Percentiles rank a stretch among this genome's conserved stretches.
These are phyloP conservation scores for Linepithema humile DNA, from an alignment of 1,140 invertebrate species.

Conservation along the genomic window DNA sequence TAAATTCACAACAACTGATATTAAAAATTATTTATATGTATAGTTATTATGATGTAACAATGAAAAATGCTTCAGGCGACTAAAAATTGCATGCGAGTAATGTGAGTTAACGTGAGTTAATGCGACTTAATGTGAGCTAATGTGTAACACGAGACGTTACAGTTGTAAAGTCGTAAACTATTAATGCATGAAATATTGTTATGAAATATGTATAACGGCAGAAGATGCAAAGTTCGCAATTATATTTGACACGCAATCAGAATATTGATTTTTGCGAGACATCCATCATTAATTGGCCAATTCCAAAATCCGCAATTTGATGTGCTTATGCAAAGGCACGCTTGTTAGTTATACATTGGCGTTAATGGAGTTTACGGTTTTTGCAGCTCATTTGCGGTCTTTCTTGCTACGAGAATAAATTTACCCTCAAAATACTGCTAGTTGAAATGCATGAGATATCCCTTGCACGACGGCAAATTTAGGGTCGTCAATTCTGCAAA, in stretches of 20 bases:
- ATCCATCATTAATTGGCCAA: not conserved
- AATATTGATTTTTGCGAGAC: conserved; percentile 14
- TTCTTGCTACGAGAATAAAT: not conserved
- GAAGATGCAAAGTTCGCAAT: not conserved
- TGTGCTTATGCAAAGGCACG: not conserved
- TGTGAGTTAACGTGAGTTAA: not conserved
- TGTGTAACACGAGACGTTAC: not conserved
- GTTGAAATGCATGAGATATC: conserved; percentile 20
- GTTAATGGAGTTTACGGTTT: conserved; percentile 5
- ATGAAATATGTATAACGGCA: not conserved
- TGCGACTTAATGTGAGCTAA: too few relatives aligned
- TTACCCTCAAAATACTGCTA: not conserved
- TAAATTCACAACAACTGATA: not conserved
- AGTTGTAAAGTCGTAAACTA: not conserved
- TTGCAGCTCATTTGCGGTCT: not conserved
- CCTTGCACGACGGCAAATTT: conserved; percentile 1
- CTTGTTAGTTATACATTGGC: not conserved
- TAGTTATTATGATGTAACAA: not conserved
- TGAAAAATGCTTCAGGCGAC: not conserved
- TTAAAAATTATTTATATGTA: not conserved
- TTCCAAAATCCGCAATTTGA: not conserved
- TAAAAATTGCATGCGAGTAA: not conserved
- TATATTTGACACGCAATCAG: not conserved
- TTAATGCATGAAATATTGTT: not conserved
- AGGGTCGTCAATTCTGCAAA: not conserved